phyloP scores from a whole-genome alignment of 2,797 vertebrate genomes.

The Sebastes hopkinsi region DNA sequence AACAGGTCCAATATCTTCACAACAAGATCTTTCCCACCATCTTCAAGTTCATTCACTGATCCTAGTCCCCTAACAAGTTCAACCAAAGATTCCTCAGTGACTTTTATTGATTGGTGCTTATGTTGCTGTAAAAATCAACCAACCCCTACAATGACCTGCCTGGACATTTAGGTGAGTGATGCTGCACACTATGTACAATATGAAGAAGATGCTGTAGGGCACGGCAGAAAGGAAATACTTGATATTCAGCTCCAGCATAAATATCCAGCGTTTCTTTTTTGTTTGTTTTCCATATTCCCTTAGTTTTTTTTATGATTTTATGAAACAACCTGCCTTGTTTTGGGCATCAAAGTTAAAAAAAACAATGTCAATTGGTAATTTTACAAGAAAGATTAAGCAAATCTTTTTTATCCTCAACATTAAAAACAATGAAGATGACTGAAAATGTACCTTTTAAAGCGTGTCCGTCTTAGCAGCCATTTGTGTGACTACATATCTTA shows the following conservation, averaged over 20 bases:
- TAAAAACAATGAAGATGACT: background rate
- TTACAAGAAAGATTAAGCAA: background rate
- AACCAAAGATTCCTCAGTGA: background rate
- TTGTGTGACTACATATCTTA: background rate
- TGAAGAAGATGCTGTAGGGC: background rate
- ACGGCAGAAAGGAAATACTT: background rate
- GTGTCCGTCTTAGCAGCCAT: no score
- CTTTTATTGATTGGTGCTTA: background rate
- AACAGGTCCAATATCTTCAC: slow-evolving; percentile 46
- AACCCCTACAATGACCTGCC: background rate
- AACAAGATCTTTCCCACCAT: slow-evolving; percentile 53
- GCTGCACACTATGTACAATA: background rate
- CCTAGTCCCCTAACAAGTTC: background rate
- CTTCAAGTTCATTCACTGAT: slow-evolving; percentile 33
- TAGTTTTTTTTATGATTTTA: background rate
- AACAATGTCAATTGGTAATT: background rate
- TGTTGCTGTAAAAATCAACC: background rate
- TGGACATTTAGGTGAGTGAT: background rate
- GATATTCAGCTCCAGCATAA: background rate
- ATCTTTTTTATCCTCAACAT: no score
- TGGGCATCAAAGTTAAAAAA: background rate
- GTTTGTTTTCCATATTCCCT: no score
- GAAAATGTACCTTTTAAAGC: background rate
- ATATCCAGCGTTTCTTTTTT: background rate
- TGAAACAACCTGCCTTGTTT: background rate